Evolutionary conservation across 92 coral and sea anemone species (phyloP), one percentile per base, ranked within the genome.

Genomic region (Porites cylindrica): DNA sequence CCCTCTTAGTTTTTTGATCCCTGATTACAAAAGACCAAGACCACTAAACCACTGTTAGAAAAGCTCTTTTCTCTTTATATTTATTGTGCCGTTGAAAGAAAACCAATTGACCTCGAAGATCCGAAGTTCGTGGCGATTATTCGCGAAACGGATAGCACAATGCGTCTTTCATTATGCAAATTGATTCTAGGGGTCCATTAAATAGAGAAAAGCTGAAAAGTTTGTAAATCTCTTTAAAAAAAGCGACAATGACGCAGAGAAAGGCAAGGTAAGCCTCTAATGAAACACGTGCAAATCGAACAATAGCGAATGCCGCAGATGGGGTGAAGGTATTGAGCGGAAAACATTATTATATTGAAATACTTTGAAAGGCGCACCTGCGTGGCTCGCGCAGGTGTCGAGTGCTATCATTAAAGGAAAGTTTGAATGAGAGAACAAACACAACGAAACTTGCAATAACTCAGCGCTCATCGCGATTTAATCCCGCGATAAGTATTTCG

Each of bases 211-310:
- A 91, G 95, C 93, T 93, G 96, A 93, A 93, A 95, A 90, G 96
- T 91, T 93, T 95, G 96, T 93, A 95, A 95, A 95, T 93, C 96
- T 93, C 95, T 93, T 95, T 95, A 95, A 94, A 92, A 93, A 91
- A 92, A 81, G 91, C 85, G 92, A 94, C 93, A 95, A 96, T 80
- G 94, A 87, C 88, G 81, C 78, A 88, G 86, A 79, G 91, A 91
- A 93, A 93, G 85, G 94, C 89, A 90, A 86, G 97, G 95, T 91
- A 86, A 91, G 93, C 92, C 92, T 91, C 87, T 92, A 93, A 89
- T 94, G 96, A 91, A 94, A 94, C 99, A 97, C 99, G 98, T 97
- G 99, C 92, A 92, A 79, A 83, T 69, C 20, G 74, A 62, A 93
- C 95, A 94, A 93, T 93, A 84, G 95, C 85, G 88, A 88, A 86